Base-by-base conservation (phyloP, 2,797 vertebrate genomes). In the Pyrrhura leucotis region DNA sequence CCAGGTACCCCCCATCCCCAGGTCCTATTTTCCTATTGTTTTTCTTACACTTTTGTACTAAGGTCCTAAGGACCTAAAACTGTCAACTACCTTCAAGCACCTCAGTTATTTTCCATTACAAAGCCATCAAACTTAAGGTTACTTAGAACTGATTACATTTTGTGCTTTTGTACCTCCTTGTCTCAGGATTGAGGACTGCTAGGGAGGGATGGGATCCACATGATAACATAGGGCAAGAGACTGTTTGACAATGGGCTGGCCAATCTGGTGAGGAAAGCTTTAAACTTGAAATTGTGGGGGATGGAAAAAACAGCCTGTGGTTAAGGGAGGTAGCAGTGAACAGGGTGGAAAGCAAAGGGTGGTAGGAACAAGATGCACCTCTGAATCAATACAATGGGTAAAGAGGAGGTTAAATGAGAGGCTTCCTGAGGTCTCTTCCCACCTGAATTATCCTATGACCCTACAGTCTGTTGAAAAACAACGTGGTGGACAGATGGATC, bases 391-490 rank as follows among this genome's bases (percentile, higher is more conserved):
- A 23, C 66, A 26, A 62, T 23, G 23, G 3, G 3, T 29, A 48
- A 82, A 56, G 29, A 80, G 11, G 16, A 66, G 19, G 11, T 58
- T 58, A 62, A 78, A 48, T 11, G 20, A 37, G 23, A 87, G 53
- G 44, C 10, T 59, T 68, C 50, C n/a, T 50, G 63, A 85, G 25
- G 20, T 72, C 12, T 67, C 22, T 50, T 82, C 50, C 47, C 50
- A 66, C 10, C 31, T 77, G 51, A 78, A 84, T 72, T 90, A 33
- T 74, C 44, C 44, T 76, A 4, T 48, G 68, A 71, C 68, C 28
- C 44, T 75, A 20, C 7, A 65, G 61, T 42, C 44, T 86, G 9
- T 45, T 83, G 68, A 71, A 90, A 88, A 96, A 80, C 33, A 47
- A 35, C 42, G 56, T 71, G 63, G 25, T 74, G 63, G 25, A 93